Base-by-base conservation (phyloP, 2,888 invertebrate species). In the Drosophila picticornis region DNA sequence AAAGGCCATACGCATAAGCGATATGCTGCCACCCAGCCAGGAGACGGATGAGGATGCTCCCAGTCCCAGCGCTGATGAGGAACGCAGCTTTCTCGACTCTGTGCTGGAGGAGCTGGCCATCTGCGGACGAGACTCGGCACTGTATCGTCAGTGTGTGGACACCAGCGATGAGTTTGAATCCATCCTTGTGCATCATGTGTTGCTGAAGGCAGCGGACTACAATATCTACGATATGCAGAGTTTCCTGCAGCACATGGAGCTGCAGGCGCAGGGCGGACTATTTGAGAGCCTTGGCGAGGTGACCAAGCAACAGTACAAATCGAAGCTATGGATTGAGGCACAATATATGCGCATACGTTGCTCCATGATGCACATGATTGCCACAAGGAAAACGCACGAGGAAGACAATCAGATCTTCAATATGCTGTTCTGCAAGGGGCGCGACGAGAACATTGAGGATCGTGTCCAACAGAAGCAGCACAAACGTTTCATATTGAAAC, bases 281-380 rank as follows among this genome's bases (percentile, higher is more conserved):
- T 92, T 93, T 31, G 93, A 93, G 1, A 87, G 81, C 4, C 70
- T 93, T 1, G 74, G 86, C 2, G 91, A 92, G 31, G 87, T 91
- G 22, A 92, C 92, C 4, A 91, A 91, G 36, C 79, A 66, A 4
- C 88, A 86, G 58, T 93, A 93, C 73, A 93, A 93, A 65, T 90
- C 90, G 0, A 84, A 88, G 22, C 66, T 93, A 3, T 93, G 93
- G 93, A 75, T 93, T 34, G 93, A 93, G 65, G 78, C 89, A 2
- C 93, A 93, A 55, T 93, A 92, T 48, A 92, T 93, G 83, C 92
- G 93, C 0, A 84, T 93, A 31, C 92, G 93, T 6, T 93, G 93
- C 61, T 93, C 93, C 0, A 88, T 93, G 53, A 91, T 93, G 60
- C 90, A 93, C 64, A 80, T 91, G 51, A 90, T 93, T 34, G 91